Evolutionary conservation across 2,888 invertebrate genomes (phyloP).

Genomic region (Andricus quercusramuli): DNA sequence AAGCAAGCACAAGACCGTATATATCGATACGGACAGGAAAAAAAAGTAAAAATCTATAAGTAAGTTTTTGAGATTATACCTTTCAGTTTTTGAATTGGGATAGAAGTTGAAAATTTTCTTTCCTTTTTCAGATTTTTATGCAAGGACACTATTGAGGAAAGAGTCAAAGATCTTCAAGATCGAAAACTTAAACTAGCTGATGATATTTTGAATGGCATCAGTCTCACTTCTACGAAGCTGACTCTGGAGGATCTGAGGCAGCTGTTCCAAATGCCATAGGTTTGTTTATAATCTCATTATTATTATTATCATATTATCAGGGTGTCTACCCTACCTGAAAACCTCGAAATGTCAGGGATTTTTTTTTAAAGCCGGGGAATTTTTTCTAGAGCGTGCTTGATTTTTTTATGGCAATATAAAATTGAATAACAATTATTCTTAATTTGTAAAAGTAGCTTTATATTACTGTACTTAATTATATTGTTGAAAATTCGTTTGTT

Average conservation of each 20-base stretch:
- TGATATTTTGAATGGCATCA: not conserved
- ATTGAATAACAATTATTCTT: too few relatives aligned
- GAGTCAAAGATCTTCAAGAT: not conserved
- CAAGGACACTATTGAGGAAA: not conserved
- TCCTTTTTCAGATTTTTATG: not conserved
- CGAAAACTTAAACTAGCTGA: not conserved
- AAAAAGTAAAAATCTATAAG: conserved; percentile 89
- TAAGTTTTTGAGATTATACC: conserved; percentile 73
- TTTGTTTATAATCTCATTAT: not conserved
- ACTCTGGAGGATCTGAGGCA: not conserved
- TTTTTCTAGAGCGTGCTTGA: too few relatives aligned
- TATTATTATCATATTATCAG: too few relatives aligned
- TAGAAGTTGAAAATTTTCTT: not conserved
- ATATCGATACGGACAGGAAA: conserved; percentile 91
- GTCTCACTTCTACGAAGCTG: not conserved
- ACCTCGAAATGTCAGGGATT: too few relatives aligned
- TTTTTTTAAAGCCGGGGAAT: too few relatives aligned
- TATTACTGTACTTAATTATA: too few relatives aligned
- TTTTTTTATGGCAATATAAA: too few relatives aligned
- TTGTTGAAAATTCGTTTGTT: too few relatives aligned
- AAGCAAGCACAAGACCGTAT: conserved; percentile 95
- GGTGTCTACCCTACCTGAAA: too few relatives aligned
- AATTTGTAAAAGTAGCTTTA: too few relatives aligned
- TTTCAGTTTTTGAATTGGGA: not conserved
- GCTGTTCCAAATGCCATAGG: not conserved